Evolutionary conservation across 2,113 vertebrate genomes (phyloP).

Genomic region (Melanostigma gelatinosum): DNA sequence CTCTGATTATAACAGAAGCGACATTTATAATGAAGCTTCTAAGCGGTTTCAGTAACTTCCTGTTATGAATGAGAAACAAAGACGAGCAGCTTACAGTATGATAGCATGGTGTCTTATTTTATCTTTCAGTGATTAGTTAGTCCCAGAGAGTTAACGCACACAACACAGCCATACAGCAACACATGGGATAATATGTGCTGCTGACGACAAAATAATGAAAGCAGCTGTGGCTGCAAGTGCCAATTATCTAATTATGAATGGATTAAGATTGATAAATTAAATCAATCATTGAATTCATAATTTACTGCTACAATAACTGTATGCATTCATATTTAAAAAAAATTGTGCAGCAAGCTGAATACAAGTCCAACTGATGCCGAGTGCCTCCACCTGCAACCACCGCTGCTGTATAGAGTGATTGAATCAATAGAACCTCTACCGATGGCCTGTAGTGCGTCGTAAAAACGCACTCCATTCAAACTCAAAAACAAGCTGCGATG

Average conservation of each 20-base stretch:
- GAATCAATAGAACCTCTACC: too few species aligned
- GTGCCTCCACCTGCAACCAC: too few species aligned
- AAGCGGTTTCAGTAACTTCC: neutral
- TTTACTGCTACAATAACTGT: neutral
- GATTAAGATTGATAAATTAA: neutral
- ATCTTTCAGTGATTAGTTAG: neutral
- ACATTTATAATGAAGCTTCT: neutral
- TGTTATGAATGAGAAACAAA: slow-evolving; percentile 10
- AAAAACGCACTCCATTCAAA: too few species aligned
- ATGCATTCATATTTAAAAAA: neutral
- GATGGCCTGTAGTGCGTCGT: too few species aligned
- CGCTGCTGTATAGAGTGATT: too few species aligned
- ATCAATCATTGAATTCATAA: neutral
- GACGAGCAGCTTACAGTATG: neutral
- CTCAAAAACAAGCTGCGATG: too few species aligned
- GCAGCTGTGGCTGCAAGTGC: too few species aligned
- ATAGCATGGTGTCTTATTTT: neutral
- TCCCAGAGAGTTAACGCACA: neutral
- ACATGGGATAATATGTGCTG: neutral
- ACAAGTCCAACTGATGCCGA: neutral
- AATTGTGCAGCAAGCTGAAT: neutral
- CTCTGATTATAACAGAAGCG: neutral
- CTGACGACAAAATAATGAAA: too few species aligned
- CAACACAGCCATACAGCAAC: neutral
- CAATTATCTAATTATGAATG: neutral